phyloP scores from a whole-genome alignment of 2,888 invertebrate genomes.

The Melanargia galathea region DNA sequence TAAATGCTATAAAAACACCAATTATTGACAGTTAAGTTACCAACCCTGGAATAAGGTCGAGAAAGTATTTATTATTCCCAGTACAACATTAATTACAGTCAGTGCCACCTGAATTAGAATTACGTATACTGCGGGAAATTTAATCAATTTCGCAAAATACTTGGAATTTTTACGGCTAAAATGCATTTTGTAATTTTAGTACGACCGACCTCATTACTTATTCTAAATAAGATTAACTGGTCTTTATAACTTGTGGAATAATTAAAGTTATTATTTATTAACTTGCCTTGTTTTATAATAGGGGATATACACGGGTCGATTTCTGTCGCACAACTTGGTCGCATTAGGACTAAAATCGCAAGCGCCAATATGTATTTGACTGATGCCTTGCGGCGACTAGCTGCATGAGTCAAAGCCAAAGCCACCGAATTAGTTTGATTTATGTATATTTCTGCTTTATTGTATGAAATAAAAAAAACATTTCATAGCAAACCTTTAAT shows the following conservation, averaged over 20 bases:
- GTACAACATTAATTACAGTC: conserved; percentile 31
- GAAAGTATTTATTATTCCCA: conserved; percentile 32
- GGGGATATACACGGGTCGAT: no score
- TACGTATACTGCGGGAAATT: conserved; percentile 23
- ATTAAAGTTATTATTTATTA: conserved; percentile 4
- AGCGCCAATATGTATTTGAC: no score
- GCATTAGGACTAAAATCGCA: no score
- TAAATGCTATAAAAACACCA: no score
- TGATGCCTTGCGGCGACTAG: no score
- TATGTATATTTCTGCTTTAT: no score
- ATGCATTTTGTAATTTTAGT: conserved; percentile 21
- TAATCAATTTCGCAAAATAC: conserved; percentile 29
- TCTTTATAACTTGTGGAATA: conserved; percentile 5
- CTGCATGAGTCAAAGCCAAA: no score
- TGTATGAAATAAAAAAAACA: no score
- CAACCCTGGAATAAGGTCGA: conserved; percentile 28
- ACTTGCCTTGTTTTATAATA: conserved; percentile 1
- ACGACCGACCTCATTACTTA: conserved; percentile 13
- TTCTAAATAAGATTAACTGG: conserved; percentile 8
- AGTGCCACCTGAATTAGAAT: conserved; percentile 27
- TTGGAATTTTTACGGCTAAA: conserved; percentile 19
- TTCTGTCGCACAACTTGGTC: no score
- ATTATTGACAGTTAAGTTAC: no score
- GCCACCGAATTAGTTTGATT: no score
- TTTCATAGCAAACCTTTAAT: no score